Evolutionary conservation across 2,113 vertebrate genomes (phyloP), one percentile per base, ranked within the genome.

Genomic region (Isichthys henryi): DNA sequence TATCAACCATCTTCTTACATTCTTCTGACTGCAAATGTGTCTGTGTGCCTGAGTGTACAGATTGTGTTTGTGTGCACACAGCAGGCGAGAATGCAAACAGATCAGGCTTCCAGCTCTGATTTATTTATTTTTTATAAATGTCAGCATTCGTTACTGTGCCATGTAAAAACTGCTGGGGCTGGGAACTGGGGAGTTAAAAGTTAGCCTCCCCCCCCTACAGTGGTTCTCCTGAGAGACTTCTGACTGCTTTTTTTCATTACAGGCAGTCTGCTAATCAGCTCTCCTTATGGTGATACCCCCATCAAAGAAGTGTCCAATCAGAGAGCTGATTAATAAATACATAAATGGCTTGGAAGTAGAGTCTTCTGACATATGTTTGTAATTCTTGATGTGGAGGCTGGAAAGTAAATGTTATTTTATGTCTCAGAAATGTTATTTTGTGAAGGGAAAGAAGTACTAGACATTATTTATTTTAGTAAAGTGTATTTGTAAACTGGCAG

Each of bases 31-130:
- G 52, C 27, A 45, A 46, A 17, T 92, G 90, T 77, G 27, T 66
- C 46, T 89, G 15, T 93, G 87, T 74, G 89, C 89, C 90, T 7
- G 87, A 23, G 74, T 82, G 70, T 52, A 31, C 31, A 39, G 82
- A 84, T 48, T 52, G 31, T 87, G 84, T 87, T 89, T 87, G 43
- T 88, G 50, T 45, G 50, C 58, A 58, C 23, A 39, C 92, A 88
- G 84, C 90, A 87, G 90, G 90, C 88, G 89, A 92, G 92, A 87
- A 90, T 89, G 92, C 92, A 92, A 92, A 93, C 90, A 94, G 70
- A 21, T n/a, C 46, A 77, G 62, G 45, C 84, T 31, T 88, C 80
- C 90, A 21, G 10, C 17, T 35, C 15, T 3, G 13, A 48, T 84
- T 88, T 88, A 90, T 82, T 27, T 10, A 62, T 88, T 48, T 88